Percentiles rank a stretch among this genome's conserved stretches.
Conservation (phyloP, 35 echinoderm and acorn worm species). For the Stichopus chloronotus region DNA sequence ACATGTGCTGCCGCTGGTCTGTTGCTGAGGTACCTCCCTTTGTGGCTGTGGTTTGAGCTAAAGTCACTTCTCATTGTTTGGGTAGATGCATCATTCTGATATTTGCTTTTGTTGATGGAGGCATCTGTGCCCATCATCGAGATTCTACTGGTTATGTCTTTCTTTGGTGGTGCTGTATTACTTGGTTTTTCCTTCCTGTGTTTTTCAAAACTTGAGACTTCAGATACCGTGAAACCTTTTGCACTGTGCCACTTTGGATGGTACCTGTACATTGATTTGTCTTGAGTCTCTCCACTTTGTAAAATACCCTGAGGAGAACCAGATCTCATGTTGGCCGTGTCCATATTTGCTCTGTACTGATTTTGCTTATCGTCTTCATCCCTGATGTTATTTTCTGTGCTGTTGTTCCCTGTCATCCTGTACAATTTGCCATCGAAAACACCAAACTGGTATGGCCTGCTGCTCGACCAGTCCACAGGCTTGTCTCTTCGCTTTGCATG, state of each 20-base stretch:
- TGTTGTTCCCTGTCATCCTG: background rate
- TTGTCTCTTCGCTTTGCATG: background rate
- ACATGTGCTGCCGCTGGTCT: background rate
- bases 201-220: background rate
- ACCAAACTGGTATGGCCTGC: background rate
- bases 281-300: no score
- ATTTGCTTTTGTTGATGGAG: background rate
- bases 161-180: background rate
- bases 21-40: background rate
- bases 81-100: background rate
- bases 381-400: background rate
- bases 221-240: background rate
- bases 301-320: background rate
- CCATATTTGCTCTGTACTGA: background rate
- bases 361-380: background rate
- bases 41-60: background rate
- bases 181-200: background rate
- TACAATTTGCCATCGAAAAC: constrained; percentile 16
- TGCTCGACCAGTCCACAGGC: background rate
- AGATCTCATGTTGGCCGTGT: background rate
- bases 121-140: background rate
- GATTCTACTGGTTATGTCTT: background rate
- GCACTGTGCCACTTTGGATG: background rate
- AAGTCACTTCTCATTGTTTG: constrained; percentile 8
- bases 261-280: background rate